A percentile compares a stretch with the other conserved stretches of the same genome.
Conservation (phyloP, 2,888 invertebrate genomes). For the Hemistola chrysoprasaria region DNA sequence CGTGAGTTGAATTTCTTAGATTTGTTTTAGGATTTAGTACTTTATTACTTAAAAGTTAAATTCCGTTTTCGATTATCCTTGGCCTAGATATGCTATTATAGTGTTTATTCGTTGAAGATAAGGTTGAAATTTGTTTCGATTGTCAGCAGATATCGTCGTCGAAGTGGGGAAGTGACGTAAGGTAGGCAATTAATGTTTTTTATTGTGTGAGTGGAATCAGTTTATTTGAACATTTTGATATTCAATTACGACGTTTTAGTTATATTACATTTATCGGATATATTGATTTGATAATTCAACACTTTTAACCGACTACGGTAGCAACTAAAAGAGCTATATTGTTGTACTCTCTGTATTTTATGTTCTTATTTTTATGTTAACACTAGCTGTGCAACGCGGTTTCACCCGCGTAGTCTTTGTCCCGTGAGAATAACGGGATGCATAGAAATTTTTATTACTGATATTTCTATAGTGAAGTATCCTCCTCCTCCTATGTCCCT, state of each 20-base stretch:
- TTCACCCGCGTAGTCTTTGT: too few species aligned
- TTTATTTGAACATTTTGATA: conserved; percentile 10
- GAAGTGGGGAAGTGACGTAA: conserved; percentile 30
- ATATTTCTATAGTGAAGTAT: too few species aligned
- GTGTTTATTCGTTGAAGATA: conserved; percentile 1
- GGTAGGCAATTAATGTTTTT: conserved; percentile 24
- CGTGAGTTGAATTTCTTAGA: conserved; percentile 16
- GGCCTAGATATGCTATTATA: background rate
- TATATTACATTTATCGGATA: background rate
- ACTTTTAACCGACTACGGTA: conserved; percentile 3
- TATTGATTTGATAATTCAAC: too few species aligned
- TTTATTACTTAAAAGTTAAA: conserved; percentile 16
- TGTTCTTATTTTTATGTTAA: too few species aligned
- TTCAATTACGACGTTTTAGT: conserved; percentile 6
- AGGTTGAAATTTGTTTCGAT: conserved; percentile 8
- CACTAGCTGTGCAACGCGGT: too few species aligned
- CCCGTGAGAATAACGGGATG: too few species aligned
- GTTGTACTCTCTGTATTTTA: too few species aligned
- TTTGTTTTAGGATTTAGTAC: background rate
- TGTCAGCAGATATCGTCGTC: conserved; percentile 10
- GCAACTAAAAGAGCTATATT: too few species aligned
- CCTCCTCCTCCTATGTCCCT: too few species aligned
- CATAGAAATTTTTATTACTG: too few species aligned
- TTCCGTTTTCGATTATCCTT: conserved; percentile 2
- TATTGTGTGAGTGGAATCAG: conserved; percentile 12